These are phyloP conservation scores for Chorisops tibialis DNA, from an alignment of 2,888 invertebrate species.

Conservation along the genomic window DNA sequence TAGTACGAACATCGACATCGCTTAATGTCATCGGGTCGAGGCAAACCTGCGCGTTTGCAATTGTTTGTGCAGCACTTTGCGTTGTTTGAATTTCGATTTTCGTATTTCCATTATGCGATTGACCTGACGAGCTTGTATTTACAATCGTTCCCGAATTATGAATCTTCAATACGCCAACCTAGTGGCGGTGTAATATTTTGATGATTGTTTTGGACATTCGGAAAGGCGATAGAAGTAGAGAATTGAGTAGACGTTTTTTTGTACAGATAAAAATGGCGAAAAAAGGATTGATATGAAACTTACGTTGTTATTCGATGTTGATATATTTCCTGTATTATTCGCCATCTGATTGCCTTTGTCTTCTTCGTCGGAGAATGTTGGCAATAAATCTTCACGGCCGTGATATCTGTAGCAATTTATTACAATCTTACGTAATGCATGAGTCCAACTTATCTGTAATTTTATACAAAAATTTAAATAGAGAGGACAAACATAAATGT, in stretches of 20 bases:
- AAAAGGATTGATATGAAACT: slow-evolving; percentile 22
- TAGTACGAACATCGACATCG: slow-evolving; percentile 69
- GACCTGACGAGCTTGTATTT: slow-evolving; percentile 36
- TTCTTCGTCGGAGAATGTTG: slow-evolving; percentile 90
- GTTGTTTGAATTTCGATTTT: slow-evolving; percentile 51
- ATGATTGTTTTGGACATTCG: background rate
- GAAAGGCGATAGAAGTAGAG: background rate
- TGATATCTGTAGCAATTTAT: slow-evolving; percentile 98
- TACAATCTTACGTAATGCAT: slow-evolving; percentile 92
- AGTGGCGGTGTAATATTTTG: slow-evolving; percentile 25
- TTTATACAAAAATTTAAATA: background rate
- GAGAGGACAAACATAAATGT: no score
- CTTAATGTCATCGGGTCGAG: slow-evolving; percentile 71
- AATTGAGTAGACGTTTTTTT: background rate
- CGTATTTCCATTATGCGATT: slow-evolving; percentile 47
- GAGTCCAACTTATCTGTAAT: slow-evolving; percentile 95
- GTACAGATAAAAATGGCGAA: background rate
- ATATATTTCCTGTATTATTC: slow-evolving; percentile 57
- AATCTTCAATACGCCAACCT: slow-evolving; percentile 52
- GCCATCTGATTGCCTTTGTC: slow-evolving; percentile 69
- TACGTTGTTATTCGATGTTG: slow-evolving; percentile 40
- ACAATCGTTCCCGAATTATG: slow-evolving; percentile 48
- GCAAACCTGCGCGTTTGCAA: slow-evolving; percentile 68
- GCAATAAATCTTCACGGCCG: slow-evolving; percentile 90
- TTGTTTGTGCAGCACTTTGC: slow-evolving; percentile 45